These are phyloP conservation scores for Agrochola macilenta DNA, from an alignment of 2,888 invertebrate genomes.

Conservation along the genomic window DNA sequence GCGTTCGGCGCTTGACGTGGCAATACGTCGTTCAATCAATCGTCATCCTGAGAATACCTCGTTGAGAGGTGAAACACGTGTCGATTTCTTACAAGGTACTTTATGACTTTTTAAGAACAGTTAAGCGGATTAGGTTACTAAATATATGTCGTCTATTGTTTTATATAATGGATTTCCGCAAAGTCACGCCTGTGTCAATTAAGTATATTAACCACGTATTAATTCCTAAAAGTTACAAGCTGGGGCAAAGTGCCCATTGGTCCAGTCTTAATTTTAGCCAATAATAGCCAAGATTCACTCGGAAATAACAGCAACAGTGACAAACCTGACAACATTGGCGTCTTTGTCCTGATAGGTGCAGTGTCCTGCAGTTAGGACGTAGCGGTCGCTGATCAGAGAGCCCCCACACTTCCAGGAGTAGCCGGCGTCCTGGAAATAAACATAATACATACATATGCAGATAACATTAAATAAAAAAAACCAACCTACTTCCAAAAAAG, in stretches of 20 bases:
- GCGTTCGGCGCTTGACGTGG: no score
- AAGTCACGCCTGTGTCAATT: no score
- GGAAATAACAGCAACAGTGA: neutral
- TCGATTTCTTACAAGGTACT: no score
- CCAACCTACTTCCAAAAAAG: no score
- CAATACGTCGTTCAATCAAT: no score
- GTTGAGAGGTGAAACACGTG: no score
- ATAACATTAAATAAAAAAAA: no score
- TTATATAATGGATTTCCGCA: no score
- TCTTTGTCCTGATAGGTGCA: slow-evolving; percentile 85
- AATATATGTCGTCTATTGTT: no score
- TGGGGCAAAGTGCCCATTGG: neutral
- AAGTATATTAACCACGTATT: neutral
- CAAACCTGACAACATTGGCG: slow-evolving; percentile 77
- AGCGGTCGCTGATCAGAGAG: slow-evolving; percentile 81
- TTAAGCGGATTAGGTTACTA: no score
- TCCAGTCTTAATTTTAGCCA: neutral
- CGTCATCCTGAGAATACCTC: no score
- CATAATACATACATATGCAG: neutral
- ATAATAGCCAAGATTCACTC: neutral
- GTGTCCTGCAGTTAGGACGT: slow-evolving; percentile 83
- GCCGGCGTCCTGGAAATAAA: slow-evolving; percentile 75
- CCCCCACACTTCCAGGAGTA: slow-evolving; percentile 88
- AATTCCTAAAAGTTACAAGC: neutral
- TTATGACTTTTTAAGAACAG: no score